Conservation (phyloP, 2,113 vertebrate species). For the Oreotragus oreotragus region DNA sequence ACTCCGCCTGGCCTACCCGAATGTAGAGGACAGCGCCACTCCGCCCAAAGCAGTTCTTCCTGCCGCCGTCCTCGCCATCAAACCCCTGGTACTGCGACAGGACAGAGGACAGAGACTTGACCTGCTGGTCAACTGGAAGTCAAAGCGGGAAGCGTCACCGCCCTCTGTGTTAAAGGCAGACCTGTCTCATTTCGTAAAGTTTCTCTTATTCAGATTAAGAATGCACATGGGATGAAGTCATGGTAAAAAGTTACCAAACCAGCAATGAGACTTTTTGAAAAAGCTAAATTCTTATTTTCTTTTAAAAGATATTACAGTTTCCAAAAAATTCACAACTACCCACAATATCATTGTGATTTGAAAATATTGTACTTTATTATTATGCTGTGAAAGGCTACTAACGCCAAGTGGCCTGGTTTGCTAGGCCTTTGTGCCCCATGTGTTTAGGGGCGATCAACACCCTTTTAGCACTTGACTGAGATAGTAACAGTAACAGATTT, state of each 20-base stretch:
- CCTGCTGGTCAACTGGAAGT: constrained; percentile 84
- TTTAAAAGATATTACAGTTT: background rate
- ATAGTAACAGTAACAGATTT: rapidly evolving
- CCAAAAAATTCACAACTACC: background rate
- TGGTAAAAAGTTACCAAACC: rapidly evolving
- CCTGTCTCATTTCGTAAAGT: rapidly evolving
- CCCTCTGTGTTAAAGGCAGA: background rate
- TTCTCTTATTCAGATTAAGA: background rate
- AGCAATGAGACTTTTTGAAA: background rate
- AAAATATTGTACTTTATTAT: rapidly evolving
- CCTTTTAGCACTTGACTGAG: rapidly evolving
- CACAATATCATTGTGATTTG: background rate
- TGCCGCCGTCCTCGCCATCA: constrained; percentile 84
- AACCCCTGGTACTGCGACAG: constrained; percentile 83
- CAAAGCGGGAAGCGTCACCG: background rate
- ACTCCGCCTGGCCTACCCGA: constrained; percentile 77
- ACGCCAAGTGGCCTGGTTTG: background rate
- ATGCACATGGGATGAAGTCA: rapidly evolving
- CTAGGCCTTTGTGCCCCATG: rapidly evolving
- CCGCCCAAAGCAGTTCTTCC: constrained; percentile 91
- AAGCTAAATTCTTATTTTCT: background rate
- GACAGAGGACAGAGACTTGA: constrained; percentile 89
- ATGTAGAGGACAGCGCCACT: constrained; percentile 81
- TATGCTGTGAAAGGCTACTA: background rate
- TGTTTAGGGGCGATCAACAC: rapidly evolving